Base-by-base conservation (phyloP, 2,797 vertebrate species). In the Macrochelys suwanniensis region DNA sequence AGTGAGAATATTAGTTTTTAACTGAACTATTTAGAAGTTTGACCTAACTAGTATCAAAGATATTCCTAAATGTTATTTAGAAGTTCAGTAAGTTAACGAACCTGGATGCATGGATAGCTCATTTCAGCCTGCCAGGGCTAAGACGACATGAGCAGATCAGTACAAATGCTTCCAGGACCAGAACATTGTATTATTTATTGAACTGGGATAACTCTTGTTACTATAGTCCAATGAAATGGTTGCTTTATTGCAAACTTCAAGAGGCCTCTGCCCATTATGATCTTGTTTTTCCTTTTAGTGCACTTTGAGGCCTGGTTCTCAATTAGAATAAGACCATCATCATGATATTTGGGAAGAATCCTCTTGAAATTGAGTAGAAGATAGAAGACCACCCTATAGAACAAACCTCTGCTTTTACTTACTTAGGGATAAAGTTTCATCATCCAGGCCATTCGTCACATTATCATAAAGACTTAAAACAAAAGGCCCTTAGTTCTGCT, bases 111-210 rank as follows among this genome's bases (percentile, higher is more conserved):
- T 45, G 61, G 25, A 45, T 77, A 77, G 12, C 45, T 13, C 74
- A 49, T 77, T 49, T 31, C 9, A 37, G 87, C 82, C 17, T 65
- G 31, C 49, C 49, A 85, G 78, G 78, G 59, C 26, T 78, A 74
- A 87, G 37, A 90, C 79, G 51, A 54, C 47, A 83, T 93, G 12
- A 85, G 87, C 90, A 93, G 28, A 11, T 25, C 42, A 33, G 42
- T 95, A 87, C 33, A 80, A 92, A 89, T 25, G 89, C 19, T 31
- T 92, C 80, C 65, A 92, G 94, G 93, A 68, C 17, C 88, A 89
- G 59, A n/a, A 88, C 87, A 5, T 33, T 92, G 13, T 83, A 90
- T n/a, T 17, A 57, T 83, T 78, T 89, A 86, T 65, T n/a, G 78
- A 49, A 57, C n/a, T 47, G 11, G n/a, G 16, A n/a, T 23, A 23